Evolutionary conservation across 2,113 vertebrate species (phyloP).

Genomic region (Pluvialis apricaria): DNA sequence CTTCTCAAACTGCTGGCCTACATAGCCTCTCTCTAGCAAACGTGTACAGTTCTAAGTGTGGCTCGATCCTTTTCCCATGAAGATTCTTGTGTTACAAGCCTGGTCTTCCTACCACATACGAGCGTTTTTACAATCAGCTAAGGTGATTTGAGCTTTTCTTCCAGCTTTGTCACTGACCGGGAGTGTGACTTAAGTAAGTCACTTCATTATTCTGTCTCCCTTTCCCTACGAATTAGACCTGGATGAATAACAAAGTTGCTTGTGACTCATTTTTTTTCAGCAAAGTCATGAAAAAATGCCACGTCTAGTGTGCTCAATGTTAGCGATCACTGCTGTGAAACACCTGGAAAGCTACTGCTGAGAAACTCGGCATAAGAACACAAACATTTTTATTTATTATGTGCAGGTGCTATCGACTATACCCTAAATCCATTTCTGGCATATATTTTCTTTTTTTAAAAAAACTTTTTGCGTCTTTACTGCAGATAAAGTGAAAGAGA

Average conservation of each 20-base stretch:
- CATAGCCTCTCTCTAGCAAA: neutral
- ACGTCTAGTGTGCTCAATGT: neutral
- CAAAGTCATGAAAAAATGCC: neutral
- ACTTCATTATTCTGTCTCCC: neutral
- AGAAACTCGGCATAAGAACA: neutral
- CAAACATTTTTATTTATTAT: neutral
- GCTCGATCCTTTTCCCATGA: neutral
- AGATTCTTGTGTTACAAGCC: neutral
- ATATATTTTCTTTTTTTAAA: neutral
- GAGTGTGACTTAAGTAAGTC: neutral
- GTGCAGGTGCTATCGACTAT: neutral
- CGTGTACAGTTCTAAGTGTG: neutral
- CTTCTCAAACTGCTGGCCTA: neutral
- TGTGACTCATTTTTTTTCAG: neutral
- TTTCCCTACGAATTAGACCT: neutral
- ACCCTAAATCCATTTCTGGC: neutral
- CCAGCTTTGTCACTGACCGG: neutral
- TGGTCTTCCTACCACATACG: rapidly evolving
- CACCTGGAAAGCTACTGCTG: neutral
- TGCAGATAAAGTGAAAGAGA: neutral
- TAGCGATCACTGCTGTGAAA: neutral
- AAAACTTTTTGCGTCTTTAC: neutral
- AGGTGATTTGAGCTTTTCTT: neutral
- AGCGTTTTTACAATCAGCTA: neutral
- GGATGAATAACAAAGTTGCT: neutral